Conservation (phyloP, 2,888 invertebrate species). For the Cantharis rustica region DNA sequence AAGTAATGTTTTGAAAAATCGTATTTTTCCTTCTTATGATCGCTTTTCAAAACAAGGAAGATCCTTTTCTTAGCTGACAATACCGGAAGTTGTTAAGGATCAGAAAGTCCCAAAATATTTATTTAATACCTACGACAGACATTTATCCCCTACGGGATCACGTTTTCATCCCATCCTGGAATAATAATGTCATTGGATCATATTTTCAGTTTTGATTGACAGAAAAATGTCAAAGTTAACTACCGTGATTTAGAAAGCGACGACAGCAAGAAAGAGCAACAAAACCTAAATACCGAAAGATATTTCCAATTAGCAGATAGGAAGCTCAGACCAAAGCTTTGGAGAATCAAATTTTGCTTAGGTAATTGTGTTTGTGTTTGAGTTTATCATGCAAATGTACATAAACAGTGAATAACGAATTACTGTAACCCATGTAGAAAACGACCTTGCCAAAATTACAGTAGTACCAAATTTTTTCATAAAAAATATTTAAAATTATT, state of each 20-base stretch:
- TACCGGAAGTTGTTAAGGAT: background rate
- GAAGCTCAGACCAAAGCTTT: background rate
- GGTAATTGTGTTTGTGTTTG: background rate
- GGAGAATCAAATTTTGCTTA: background rate
- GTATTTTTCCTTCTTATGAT: background rate
- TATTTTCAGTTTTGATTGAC: background rate
- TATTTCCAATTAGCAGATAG: background rate
- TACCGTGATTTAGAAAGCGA: background rate
- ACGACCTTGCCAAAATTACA: background rate
- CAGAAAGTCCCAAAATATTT: background rate
- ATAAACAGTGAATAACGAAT: background rate
- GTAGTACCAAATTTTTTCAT: too few relatives aligned
- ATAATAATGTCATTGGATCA: background rate
- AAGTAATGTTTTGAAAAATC: background rate
- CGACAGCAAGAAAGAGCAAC: background rate
- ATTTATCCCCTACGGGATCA: background rate
- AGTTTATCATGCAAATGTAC: background rate
- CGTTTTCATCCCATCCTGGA: background rate
- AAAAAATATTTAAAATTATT: too few relatives aligned
- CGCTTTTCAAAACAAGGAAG: background rate
- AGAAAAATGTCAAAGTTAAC: background rate
- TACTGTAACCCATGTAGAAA: background rate
- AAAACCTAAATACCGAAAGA: background rate
- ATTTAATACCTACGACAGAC: background rate
- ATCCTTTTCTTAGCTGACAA: background rate